phyloP scores from a whole-genome alignment of 2,113 vertebrate genomes.

The Chaetodon trifascialis region DNA sequence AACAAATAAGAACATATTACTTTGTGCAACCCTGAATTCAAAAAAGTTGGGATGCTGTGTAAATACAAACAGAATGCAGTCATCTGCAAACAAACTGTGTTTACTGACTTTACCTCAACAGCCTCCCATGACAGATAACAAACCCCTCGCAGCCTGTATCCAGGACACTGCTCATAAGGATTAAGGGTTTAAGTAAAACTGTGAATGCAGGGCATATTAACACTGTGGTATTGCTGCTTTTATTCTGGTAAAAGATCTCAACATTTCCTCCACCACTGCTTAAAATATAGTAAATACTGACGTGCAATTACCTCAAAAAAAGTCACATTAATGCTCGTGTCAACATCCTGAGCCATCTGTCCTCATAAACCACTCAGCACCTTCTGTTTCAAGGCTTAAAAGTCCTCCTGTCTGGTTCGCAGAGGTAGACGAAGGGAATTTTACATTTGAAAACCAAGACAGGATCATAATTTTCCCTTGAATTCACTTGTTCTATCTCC shows the following conservation, averaged over 20 bases:
- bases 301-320: not conserved
- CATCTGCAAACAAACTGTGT: too few species aligned
- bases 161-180: too few species aligned
- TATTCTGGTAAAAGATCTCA: not conserved
- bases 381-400: not conserved
- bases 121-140: too few species aligned
- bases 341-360: not conserved
- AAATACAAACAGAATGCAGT: too few species aligned
- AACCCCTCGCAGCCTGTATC: too few species aligned
- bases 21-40: too few species aligned
- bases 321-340: not conserved
- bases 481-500: not conserved
- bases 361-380: not conserved
- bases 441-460: constrained; percentile 8
- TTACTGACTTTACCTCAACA: too few species aligned
- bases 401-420: not conserved
- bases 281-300: not conserved
- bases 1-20: not conserved
- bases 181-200: too few species aligned
- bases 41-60: too few species aligned
- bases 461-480: not conserved
- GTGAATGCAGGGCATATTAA: too few species aligned
- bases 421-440: constrained; percentile 1
- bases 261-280: not conserved
- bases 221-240: too few species aligned